These are phyloP conservation scores for Atta cephalotes DNA, from an alignment of 1,140 invertebrate genomes.

Conservation along the genomic window DNA sequence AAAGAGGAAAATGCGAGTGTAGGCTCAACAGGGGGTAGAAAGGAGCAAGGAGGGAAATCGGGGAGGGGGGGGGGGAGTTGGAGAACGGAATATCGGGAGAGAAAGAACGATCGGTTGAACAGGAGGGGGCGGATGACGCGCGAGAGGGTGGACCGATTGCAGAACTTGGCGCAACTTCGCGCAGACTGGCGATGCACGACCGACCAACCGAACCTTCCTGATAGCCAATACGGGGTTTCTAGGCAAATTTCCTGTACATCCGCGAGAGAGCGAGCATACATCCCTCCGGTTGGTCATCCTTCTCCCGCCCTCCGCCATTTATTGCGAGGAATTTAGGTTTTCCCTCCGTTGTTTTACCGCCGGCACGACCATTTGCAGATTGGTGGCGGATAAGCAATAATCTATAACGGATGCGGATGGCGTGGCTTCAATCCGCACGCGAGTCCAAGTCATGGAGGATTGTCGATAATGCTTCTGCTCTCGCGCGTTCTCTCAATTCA, in stretches of 20 bases:
- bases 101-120: constrained; percentile 45
- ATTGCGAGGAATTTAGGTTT: constrained; percentile 60
- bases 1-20: constrained; percentile 72
- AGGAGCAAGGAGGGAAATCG: not conserved
- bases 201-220: constrained; percentile 55
- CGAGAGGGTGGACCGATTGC: constrained; percentile 67
- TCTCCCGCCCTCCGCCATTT: constrained; percentile 16
- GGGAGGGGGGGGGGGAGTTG: not conserved
- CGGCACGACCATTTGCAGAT: constrained; percentile 60
- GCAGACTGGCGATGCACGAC: constrained; percentile 64
- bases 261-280: constrained; percentile 34
- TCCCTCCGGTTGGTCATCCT: constrained; percentile 28
- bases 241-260: constrained; percentile 62
- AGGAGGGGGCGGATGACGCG: constrained; percentile 25
- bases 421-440: constrained; percentile 43
- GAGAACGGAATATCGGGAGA: constrained; percentile 54
- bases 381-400: constrained; percentile 60
- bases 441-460: constrained; percentile 23
- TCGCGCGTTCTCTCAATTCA: constrained; percentile 19
- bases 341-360: constrained; percentile 57
- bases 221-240: constrained; percentile 64
- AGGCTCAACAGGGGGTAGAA: constrained; percentile 18
- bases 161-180: constrained; percentile 70
- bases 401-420: constrained; percentile 52
- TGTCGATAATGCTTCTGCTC: not conserved